A percentile compares a stretch with the other conserved stretches of the same genome.
Evolutionary conservation across 2,888 invertebrate genomes (phyloP).

Genomic region (Sarcophaga rosellei): DNA sequence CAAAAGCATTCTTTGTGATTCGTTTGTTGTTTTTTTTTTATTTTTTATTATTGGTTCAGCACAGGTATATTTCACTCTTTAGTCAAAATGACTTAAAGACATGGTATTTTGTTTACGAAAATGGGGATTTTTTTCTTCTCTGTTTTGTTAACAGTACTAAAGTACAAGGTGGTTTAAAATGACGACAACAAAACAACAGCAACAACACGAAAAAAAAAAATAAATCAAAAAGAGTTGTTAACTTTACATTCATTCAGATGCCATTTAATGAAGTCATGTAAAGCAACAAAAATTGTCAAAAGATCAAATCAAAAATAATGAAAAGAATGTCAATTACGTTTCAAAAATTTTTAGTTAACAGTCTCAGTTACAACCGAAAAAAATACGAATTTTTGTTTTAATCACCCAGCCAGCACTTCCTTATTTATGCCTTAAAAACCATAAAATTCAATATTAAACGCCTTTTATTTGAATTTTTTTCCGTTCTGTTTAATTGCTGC

Average conservation of each 20-base stretch:
- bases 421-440: conserved; percentile 37
- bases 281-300: conserved; percentile 34
- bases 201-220: background rate
- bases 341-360: background rate
- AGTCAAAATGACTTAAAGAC: conserved; percentile 51
- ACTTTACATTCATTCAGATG: conserved; percentile 34
- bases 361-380: background rate
- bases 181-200: background rate
- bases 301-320: conserved; percentile 27
- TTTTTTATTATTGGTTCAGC: background rate
- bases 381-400: conserved; percentile 9
- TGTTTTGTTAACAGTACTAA: conserved; percentile 1
- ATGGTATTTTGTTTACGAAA: conserved; percentile 38
- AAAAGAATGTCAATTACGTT: conserved; percentile 51
- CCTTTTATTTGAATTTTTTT: conserved; percentile 39
- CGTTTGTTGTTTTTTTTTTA: background rate
- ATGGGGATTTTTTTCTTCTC: background rate
- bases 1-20: conserved; percentile 23
- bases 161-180: conserved; percentile 44
- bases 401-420: background rate
- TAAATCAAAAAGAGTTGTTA: conserved; percentile 40
- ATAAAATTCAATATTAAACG: conserved; percentile 62
- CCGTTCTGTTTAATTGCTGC: no score
- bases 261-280: conserved; percentile 66
- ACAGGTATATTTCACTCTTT: conserved; percentile 36